Percentiles rank a stretch among this genome's conserved stretches.
Conservation (phyloP, 2,888 invertebrate species). For the Nemoura dubitans region DNA sequence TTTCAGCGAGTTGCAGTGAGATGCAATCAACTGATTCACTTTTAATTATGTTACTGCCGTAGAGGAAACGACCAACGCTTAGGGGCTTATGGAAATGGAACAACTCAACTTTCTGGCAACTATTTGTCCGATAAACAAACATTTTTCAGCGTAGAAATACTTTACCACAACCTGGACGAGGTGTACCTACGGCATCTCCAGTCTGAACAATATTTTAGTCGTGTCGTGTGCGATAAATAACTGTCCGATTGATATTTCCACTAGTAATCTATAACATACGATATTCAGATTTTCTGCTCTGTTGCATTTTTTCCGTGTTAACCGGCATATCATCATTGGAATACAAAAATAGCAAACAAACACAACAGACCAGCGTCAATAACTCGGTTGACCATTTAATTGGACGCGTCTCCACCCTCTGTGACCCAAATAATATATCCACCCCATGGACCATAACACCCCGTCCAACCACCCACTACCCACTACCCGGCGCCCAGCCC, state of each 20-base stretch:
- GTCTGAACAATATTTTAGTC: neutral
- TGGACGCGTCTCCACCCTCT: conserved; percentile 51
- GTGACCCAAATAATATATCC: conserved; percentile 54
- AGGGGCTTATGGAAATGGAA: neutral
- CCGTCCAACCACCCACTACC: conserved; percentile 54
- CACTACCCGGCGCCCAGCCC: neutral
- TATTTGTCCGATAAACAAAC: neutral
- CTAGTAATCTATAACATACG: neutral
- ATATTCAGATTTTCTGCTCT: neutral
- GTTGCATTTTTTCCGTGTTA: neutral
- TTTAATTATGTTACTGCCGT: neutral
- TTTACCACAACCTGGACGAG: neutral
- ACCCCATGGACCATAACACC: conserved; percentile 51
- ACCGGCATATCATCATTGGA: neutral
- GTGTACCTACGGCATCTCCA: neutral
- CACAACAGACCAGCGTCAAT: neutral
- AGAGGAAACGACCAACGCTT: neutral
- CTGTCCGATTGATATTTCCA: neutral
- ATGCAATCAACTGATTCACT: neutral
- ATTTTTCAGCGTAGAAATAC: neutral
- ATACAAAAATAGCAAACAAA: neutral
- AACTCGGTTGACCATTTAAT: neutral
- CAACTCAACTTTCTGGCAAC: neutral
- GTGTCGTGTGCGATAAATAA: neutral
- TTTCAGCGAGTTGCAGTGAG: neutral